These are phyloP conservation scores for Drosophila simulans DNA, from an alignment of 1,140 invertebrate genomes.

Conservation along the genomic window DNA sequence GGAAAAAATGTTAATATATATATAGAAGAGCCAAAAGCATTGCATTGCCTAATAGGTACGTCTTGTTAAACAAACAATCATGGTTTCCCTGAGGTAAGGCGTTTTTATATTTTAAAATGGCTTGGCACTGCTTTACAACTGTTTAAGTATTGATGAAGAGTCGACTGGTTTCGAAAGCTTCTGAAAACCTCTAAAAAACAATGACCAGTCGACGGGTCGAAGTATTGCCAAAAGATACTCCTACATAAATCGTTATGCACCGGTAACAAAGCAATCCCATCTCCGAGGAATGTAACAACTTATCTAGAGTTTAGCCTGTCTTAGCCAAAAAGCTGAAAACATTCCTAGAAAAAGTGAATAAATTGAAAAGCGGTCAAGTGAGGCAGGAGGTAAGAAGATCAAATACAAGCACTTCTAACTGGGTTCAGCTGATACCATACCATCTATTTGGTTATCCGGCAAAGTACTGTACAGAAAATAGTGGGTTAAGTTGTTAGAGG, in stretches of 20 bases:
- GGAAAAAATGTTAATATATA: too few species aligned
- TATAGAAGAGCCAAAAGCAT: too few species aligned
- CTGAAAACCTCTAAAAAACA: slow-evolving; percentile 1
- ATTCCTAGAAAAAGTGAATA: neutral
- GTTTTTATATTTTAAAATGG: too few species aligned
- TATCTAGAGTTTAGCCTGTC: slow-evolving; percentile 3
- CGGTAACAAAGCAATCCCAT: slow-evolving; percentile 7
- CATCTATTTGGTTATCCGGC: slow-evolving; percentile 66
- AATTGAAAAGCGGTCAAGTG: neutral
- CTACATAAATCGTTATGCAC: slow-evolving; percentile 4
- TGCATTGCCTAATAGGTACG: too few species aligned
- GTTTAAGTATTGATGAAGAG: slow-evolving; percentile 42
- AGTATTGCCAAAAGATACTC: neutral
- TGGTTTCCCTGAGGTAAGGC: too few species aligned
- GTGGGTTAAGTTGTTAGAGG: neutral
- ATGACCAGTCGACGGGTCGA: neutral
- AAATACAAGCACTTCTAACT: neutral
- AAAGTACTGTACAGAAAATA: slow-evolving; percentile 57
- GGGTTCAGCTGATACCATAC: slow-evolving; percentile 15
- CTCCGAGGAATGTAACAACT: neutral
- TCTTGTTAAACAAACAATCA: too few species aligned
- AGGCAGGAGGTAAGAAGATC: neutral
- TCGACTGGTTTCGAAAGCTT: slow-evolving; percentile 22
- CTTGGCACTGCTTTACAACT: too few species aligned
- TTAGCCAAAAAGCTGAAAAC: slow-evolving; percentile 12